Base-by-base conservation (phyloP, 2,113 vertebrate species). In the Nettapus auritus region DNA sequence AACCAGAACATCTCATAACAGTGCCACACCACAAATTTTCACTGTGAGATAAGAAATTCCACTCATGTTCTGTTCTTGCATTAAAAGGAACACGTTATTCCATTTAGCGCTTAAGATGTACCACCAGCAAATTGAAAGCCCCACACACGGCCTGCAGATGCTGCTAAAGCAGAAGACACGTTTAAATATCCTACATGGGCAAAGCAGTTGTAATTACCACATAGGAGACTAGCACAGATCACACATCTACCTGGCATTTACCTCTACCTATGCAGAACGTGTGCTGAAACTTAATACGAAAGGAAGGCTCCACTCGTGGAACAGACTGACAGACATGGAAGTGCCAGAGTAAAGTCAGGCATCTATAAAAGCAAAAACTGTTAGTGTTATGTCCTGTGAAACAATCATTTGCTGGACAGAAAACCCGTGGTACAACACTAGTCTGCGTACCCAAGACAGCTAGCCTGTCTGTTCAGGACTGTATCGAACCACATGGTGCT, bases 281-380 rank as follows among this genome's bases (percentile, higher is more conserved):
- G 29, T 3, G 84, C 3, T 33, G 25, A 75, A 89, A 64, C 6
- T 2, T 3, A 14, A 11, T 11, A 50, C 0, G 0, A 3, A 40
- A 1, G 2, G 3, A 75, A 82, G 28, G 15, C 25, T 78, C n/a
- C 33, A 44, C 29, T 25, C 0, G 0, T 5, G 3, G 33, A 3
- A 55, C 4, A 81, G 26, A 33, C 34, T 69, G 33, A 26, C 1
- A 1, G 75, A 16, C 2, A 7, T 5, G 14, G 4, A 82, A 76
- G 22, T 16, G 14, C 5, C 23, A n/a, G 3, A 2, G 15, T 40
- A 78, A 90, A 85, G 57, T 22, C 20, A 80, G 69, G 21, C 17
- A 11, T 13, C 53, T 38, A 17, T 1, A 14, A 18, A 88, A 80
- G 40, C 8, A 2, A n/a, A 59, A 86, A 80, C 17, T 1, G 2